Evolutionary conservation across 2,797 vertebrate species (phyloP).

Genomic region (Luscinia luscinia): DNA sequence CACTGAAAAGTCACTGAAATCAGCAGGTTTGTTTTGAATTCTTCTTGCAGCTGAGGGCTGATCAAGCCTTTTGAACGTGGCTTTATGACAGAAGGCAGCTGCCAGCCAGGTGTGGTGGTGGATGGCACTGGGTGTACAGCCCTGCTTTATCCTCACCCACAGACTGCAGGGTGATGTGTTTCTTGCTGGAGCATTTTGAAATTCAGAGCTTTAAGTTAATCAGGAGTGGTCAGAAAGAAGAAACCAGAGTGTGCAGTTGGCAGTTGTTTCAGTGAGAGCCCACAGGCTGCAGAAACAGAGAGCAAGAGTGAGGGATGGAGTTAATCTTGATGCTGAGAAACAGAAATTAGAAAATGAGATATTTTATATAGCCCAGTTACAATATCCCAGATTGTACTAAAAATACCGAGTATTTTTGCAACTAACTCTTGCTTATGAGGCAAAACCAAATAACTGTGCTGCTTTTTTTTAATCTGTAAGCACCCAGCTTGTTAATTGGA

Average conservation of each 20-base stretch:
- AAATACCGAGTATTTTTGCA: constrained; percentile 47
- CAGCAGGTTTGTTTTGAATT: neutral
- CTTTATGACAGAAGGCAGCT: neutral
- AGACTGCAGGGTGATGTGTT: neutral
- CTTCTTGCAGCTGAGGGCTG: neutral
- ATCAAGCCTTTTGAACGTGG: neutral
- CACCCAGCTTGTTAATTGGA: constrained; percentile 6
- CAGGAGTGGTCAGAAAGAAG: neutral
- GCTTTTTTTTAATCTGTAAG: neutral
- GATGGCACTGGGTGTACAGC: neutral
- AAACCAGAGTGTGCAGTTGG: neutral
- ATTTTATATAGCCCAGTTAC: neutral
- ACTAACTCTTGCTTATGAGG: constrained; percentile 38
- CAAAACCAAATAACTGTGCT: constrained; percentile 10
- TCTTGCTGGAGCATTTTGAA: neutral
- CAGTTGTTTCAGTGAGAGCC: neutral
- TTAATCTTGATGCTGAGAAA: neutral
- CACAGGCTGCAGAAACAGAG: neutral
- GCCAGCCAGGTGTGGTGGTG: neutral
- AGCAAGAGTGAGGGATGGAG: neutral
- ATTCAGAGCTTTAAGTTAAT: neutral
- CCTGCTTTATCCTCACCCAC: neutral
- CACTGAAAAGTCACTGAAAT: neutral
- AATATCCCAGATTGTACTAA: constrained; percentile 9
- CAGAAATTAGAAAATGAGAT: neutral